Conservation (phyloP, 1,140 invertebrate species). For the Steinernema feltiae region DNA sequence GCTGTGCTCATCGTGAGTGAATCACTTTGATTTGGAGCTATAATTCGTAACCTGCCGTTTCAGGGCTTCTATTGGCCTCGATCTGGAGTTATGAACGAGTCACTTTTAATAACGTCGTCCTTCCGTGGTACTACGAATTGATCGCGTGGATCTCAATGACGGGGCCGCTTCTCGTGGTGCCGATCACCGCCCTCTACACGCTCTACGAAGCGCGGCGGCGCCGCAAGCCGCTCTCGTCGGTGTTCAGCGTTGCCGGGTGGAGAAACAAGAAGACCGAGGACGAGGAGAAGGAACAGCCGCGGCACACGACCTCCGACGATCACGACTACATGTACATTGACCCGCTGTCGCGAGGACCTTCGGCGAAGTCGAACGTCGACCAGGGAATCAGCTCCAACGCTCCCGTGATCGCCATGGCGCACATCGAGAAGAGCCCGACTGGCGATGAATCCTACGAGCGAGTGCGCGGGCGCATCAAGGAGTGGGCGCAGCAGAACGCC, state of each 20-base stretch:
- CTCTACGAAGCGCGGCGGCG: slow-evolving; percentile 1
- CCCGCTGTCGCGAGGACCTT: neutral
- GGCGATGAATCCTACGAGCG: neutral
- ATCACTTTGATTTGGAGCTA: slow-evolving; percentile 17
- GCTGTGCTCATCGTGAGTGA: slow-evolving; percentile 42
- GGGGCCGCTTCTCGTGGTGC: slow-evolving; percentile 46
- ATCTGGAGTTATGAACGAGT: slow-evolving; percentile 47
- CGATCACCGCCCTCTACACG: slow-evolving; percentile 25
- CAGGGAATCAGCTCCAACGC: neutral
- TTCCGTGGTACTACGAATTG: slow-evolving; percentile 50
- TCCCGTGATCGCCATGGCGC: neutral
- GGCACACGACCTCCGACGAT: neutral
- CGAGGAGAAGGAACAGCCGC: neutral
- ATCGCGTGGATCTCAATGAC: slow-evolving; percentile 54
- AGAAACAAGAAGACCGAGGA: neutral
- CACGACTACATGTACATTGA: slow-evolving; percentile 9
- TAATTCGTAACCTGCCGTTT: slow-evolving; percentile 21
- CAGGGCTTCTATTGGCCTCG: slow-evolving; percentile 47
- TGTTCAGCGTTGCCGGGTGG: neutral
- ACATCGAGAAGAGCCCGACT: neutral
- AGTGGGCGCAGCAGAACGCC: neutral
- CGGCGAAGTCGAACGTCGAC: neutral
- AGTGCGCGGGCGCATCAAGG: neutral
- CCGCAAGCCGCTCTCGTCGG: neutral
- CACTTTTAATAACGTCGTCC: slow-evolving; percentile 37